Conservation (phyloP, 1,140 invertebrate genomes). For the Drosophila varians region DNA sequence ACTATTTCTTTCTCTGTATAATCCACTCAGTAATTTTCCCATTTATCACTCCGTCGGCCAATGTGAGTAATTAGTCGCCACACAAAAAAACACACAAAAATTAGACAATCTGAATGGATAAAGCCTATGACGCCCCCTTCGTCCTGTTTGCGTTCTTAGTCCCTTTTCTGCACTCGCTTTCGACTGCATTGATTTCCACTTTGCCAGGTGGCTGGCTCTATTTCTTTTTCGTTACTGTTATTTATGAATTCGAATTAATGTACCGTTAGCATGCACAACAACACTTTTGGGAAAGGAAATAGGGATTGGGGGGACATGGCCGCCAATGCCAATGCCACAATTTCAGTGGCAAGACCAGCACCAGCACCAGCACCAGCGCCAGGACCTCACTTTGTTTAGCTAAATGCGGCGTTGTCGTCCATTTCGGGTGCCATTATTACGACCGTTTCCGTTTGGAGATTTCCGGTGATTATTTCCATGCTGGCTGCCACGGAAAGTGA, state of each 20-base stretch:
- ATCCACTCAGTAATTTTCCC: background rate
- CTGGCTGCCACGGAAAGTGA: constrained; percentile 24
- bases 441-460: constrained; percentile 73
- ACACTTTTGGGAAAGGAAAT: constrained; percentile 46
- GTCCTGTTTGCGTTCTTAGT: background rate
- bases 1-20: background rate
- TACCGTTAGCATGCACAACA: constrained; percentile 71
- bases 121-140: background rate
- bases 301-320: constrained; percentile 25
- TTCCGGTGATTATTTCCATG: constrained; percentile 78
- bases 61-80: constrained; percentile 30
- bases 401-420: constrained; percentile 71
- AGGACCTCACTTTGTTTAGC: constrained; percentile 66
- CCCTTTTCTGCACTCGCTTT: background rate
- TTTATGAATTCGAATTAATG: constrained; percentile 79
- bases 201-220: constrained; percentile 19
- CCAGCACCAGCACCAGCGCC: too few species aligned
- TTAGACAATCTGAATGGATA: constrained; percentile 7
- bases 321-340: constrained; percentile 11
- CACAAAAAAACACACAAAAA: background rate
- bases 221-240: constrained; percentile 28
- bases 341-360: background rate
- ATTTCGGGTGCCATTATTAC: constrained; percentile 72
- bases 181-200: constrained; percentile 72
- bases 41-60: constrained; percentile 21